Evolutionary conservation across 2,888 invertebrate genomes (phyloP).

Genomic region (Dichetophora obliterata): DNA sequence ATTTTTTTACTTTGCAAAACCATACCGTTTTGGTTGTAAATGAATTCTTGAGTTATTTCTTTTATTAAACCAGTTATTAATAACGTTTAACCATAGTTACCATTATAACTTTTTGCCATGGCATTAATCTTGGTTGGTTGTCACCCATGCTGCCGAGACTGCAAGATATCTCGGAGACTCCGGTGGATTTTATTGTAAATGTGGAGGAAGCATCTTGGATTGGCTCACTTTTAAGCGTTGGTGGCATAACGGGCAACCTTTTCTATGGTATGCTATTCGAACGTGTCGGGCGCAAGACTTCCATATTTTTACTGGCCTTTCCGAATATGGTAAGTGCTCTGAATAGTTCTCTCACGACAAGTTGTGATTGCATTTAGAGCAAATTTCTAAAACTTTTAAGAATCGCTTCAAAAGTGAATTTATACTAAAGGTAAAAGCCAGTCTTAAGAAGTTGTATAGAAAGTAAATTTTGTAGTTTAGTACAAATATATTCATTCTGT

Average conservation of each 20-base stretch:
- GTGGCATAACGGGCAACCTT: conserved; percentile 63
- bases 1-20: background rate
- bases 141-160: conserved; percentile 61
- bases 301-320: conserved; percentile 60
- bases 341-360: too few species aligned
- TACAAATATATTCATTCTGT: too few species aligned
- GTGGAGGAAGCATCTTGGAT: conserved; percentile 66
- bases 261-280: conserved; percentile 59
- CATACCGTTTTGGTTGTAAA: background rate
- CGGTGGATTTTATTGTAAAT: conserved; percentile 57
- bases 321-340: conserved; percentile 64
- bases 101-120: conserved; percentile 63
- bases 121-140: conserved; percentile 64
- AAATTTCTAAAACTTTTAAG: too few species aligned
- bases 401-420: too few species aligned
- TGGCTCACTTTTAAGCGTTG: conserved; percentile 61
- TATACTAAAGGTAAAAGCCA: too few species aligned
- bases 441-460: too few species aligned
- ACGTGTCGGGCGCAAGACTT: conserved; percentile 61
- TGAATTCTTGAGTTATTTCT: background rate
- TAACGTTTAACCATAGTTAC: conserved; percentile 52
- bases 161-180: conserved; percentile 54
- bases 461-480: too few species aligned
- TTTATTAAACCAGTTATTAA: background rate
- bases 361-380: too few species aligned